Base-by-base conservation (phyloP, 1,140 invertebrate genomes). In the Drosophila arizonae region DNA sequence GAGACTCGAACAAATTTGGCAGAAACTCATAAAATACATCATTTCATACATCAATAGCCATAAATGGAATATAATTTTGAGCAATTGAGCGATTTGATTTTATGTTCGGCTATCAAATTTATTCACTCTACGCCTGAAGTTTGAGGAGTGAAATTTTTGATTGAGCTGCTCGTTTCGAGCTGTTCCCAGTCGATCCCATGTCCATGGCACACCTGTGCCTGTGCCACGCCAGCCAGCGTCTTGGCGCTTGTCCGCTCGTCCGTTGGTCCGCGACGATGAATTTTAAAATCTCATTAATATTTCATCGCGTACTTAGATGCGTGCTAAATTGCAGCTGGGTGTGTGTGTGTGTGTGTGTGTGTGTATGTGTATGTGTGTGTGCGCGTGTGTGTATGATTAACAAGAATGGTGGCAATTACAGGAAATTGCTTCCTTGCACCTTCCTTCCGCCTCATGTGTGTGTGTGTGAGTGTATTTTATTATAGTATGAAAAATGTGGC, bases 391-490 rank as follows among this genome's bases (percentile, higher is more conserved):
- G 70, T 79, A 73, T 88, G 84, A 87, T 90, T 90, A 90, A 90
- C 81, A 90, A 90, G 89, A 90, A 90, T 90, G 72, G 77, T 76
- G 62, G 89, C 89, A 89, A 90, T 90, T 90, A 90, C 72, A 68
- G 75, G 65, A 89, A 90, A 90, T 90, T 90, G 89, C 76, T 90
- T 90, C 76, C 81, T 90, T 90, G 81, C 89, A 90, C 85, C 89
- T 90, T 89, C 76, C 79, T 80, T 81, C 58, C 65, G 68, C 36
- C 60, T 8, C 28, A 30, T 5, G 41, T n/a, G 15, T 6, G 55
- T 11, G 15, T 76, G 33, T 8, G 33, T 8, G 33, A 10, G 33
- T 33, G 33, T 33, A 1, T 33, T 33, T 33, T 33, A 77, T 76
- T 85, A 73, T 77, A n/a, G 33, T 21, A 60, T 68, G 61, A 71